These are phyloP conservation scores for Subacronicta megacephala DNA, from an alignment of 2,888 invertebrate genomes.

Conservation along the genomic window DNA sequence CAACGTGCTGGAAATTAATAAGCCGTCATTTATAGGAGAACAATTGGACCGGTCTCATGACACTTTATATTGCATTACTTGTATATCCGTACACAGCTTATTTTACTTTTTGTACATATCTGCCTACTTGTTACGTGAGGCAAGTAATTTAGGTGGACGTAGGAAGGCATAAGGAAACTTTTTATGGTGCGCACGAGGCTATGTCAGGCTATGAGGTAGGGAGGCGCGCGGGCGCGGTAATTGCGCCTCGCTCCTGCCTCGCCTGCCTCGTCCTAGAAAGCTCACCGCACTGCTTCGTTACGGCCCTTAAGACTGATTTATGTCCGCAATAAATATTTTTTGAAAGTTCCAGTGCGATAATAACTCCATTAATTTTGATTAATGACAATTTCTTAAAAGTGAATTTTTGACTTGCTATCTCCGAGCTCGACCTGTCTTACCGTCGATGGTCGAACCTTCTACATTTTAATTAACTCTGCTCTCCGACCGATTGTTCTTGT, in stretches of 20 bases:
- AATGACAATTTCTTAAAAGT: constrained; percentile 88
- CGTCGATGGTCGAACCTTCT: constrained; percentile 72
- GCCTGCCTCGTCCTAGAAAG: constrained; percentile 85
- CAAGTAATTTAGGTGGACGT: constrained; percentile 54
- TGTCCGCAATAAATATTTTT: constrained; percentile 87
- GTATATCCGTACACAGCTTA: constrained; percentile 41
- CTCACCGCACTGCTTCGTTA: constrained; percentile 81
- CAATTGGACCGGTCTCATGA: constrained; percentile 50
- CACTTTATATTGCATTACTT: constrained; percentile 41
- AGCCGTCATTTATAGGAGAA: constrained; percentile 48
- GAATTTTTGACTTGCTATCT: constrained; percentile 73
- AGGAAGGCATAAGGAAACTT: constrained; percentile 51
- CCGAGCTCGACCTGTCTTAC: constrained; percentile 71
- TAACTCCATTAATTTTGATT: constrained; percentile 90
- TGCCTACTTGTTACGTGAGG: constrained; percentile 50
- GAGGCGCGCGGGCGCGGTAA: constrained; percentile 58
- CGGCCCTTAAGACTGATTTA: constrained; percentile 88
- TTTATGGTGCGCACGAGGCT: constrained; percentile 46
- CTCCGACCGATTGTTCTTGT: constrained; percentile 78
- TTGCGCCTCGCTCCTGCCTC: constrained; percentile 70
- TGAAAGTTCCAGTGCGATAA: constrained; percentile 89
- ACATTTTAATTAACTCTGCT: constrained; percentile 83
- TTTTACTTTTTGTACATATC: constrained; percentile 49
- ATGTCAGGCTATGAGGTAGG: constrained; percentile 38
- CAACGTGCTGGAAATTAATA: constrained; percentile 47